Conservation (phyloP, 2,888 invertebrate genomes). For the Hecatera dysodea region DNA sequence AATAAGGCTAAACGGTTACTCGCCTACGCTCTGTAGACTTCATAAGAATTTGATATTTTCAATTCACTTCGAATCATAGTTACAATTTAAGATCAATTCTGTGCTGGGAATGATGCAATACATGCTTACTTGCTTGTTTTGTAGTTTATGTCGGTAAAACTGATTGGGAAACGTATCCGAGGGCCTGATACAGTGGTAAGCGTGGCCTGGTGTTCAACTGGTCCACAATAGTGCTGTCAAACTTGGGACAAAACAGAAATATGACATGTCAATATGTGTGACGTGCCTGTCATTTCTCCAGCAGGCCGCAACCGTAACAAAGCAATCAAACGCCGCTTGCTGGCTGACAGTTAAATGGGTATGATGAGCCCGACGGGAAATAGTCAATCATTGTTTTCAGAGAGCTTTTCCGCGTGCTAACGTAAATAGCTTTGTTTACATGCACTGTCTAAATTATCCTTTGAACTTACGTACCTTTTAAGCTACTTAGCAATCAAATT, state of each 20-base stretch:
- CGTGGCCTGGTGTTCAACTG: not conserved
- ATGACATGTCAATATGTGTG: not conserved
- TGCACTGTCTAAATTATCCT: not conserved
- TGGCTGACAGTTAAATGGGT: not conserved
- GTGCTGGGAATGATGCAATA: not conserved
- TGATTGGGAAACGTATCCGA: not conserved
- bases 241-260: not conserved
- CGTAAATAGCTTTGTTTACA: not conserved
- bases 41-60: not conserved
- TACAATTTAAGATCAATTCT: not conserved
- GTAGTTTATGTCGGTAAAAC: not conserved
- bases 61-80: not conserved
- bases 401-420: not conserved
- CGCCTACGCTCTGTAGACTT: not conserved
- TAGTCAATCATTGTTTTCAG: conserved; percentile 11
- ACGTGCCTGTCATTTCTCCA: not conserved
- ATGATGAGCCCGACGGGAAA: not conserved
- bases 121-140: not conserved
- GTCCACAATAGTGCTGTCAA: not conserved
- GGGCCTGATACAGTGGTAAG: not conserved
- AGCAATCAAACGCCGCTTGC: not conserved
- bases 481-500: not conserved
- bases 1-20: not conserved
- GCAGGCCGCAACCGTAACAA: conserved; percentile 1
- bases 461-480: not conserved